phyloP scores from a whole-genome alignment of 2,797 vertebrate genomes.

The Sparus aurata region DNA sequence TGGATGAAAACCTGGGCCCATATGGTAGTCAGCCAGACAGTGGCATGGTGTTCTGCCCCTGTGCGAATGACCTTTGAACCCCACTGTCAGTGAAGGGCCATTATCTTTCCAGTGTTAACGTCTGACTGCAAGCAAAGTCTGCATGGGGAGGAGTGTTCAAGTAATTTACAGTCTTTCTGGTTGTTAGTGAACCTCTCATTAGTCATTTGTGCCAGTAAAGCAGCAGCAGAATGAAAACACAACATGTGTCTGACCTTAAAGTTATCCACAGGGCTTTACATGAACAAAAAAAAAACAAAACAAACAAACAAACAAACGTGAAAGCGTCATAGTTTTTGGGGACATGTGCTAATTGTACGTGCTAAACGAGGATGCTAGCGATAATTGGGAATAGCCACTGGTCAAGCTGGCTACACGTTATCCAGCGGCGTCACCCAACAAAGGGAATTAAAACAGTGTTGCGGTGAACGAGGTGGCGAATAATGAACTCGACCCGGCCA shows the following conservation, averaged over 20 bases:
- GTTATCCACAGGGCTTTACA: background rate
- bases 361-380: slow-evolving; percentile 6
- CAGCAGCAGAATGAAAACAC: background rate
- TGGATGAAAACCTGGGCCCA: slow-evolving; percentile 25
- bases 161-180: background rate
- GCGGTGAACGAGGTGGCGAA: slow-evolving; percentile 1
- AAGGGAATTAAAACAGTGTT: slow-evolving; percentile 57
- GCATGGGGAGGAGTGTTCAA: background rate
- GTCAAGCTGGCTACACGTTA: slow-evolving; percentile 47
- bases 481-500: background rate
- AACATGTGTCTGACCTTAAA: slow-evolving; percentile 2
- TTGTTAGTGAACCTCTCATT: background rate
- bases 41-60: slow-evolving; percentile 30
- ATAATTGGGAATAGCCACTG: slow-evolving; percentile 27
- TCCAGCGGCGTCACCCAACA: slow-evolving; percentile 64
- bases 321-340: too few species aligned
- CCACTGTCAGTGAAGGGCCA: slow-evolving; percentile 36
- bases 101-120: slow-evolving; percentile 18
- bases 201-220: background rate
- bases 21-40: slow-evolving; percentile 52
- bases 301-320: too few species aligned
- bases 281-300: background rate
- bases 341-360: too few species aligned
- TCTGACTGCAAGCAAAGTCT: background rate
- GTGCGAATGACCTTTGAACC: slow-evolving; percentile 65